Conservation (phyloP, 2,888 invertebrate genomes). For the Drepanosiphum platanoidis region DNA sequence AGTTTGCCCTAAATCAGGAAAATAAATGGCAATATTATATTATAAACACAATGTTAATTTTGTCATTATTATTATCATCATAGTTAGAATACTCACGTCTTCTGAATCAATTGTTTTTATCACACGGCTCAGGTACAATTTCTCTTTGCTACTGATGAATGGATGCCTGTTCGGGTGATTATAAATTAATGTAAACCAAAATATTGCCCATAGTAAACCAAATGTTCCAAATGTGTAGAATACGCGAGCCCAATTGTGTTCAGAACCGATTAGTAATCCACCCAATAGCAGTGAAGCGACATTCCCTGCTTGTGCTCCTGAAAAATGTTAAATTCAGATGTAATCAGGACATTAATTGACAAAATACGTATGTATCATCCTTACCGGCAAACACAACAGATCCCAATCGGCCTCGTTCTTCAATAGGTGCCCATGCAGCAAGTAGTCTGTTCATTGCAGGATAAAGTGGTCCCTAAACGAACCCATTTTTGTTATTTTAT, state of each 20-base stretch:
- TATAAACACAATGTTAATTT: neutral
- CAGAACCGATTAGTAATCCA: slow-evolving; percentile 65
- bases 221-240: slow-evolving; percentile 72
- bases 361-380: too few relatives aligned
- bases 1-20: slow-evolving; percentile 69
- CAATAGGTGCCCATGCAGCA: slow-evolving; percentile 73
- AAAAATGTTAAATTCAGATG: slow-evolving; percentile 13
- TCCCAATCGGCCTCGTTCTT: slow-evolving; percentile 72
- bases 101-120: slow-evolving; percentile 19
- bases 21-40: neutral
- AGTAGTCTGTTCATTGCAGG: slow-evolving; percentile 74
- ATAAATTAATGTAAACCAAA: slow-evolving; percentile 68
- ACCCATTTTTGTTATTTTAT: slow-evolving; percentile 15
- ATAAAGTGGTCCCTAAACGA: slow-evolving; percentile 71
- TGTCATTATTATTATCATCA: neutral
- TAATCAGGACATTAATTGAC: too few relatives aligned
- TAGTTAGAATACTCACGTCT: slow-evolving; percentile 1
- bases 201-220: slow-evolving; percentile 70
- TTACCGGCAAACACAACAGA: slow-evolving; percentile 69
- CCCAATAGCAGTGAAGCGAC: slow-evolving; percentile 65
- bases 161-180: slow-evolving; percentile 77
- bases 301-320: slow-evolving; percentile 66
- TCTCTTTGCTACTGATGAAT: slow-evolving; percentile 77
- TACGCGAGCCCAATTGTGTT: slow-evolving; percentile 72
- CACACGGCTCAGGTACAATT: slow-evolving; percentile 66